Evolutionary conservation across 2,888 invertebrate species (phyloP).

Genomic region (Arrhopalites spinosus): DNA sequence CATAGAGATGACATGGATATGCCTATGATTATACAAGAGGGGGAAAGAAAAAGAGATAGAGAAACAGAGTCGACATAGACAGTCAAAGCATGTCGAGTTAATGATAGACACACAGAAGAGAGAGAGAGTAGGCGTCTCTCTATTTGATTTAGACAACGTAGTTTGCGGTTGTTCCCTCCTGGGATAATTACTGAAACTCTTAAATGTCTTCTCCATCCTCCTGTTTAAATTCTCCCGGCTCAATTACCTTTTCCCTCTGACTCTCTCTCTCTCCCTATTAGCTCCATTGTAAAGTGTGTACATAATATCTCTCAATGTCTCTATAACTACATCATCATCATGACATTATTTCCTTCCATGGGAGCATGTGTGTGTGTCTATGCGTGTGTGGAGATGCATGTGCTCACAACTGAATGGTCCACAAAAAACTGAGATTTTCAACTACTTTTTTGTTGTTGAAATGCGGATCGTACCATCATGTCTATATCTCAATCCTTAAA

Average conservation of each 20-base stretch:
- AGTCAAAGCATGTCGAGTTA: constrained; percentile 14
- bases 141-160: constrained; percentile 50
- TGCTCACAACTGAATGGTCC: background rate
- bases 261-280: background rate
- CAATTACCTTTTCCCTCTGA: constrained; percentile 44
- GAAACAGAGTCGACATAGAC: background rate
- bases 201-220: background rate
- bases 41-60: too few relatives aligned
- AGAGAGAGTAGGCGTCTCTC: constrained; percentile 14
- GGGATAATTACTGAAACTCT: constrained; percentile 52
- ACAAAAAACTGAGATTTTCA: too few relatives aligned
- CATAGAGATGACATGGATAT: background rate
- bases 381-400: background rate
- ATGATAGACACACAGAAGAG: constrained; percentile 43
- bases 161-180: constrained; percentile 49
- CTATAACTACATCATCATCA: background rate
- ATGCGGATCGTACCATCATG: too few relatives aligned
- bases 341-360: too few relatives aligned
- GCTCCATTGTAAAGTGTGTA: too few relatives aligned
- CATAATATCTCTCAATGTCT: background rate
- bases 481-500: too few relatives aligned
- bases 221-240: constrained; percentile 44
- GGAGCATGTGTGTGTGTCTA: too few relatives aligned
- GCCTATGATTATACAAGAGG: too few relatives aligned
- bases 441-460: too few relatives aligned